Base-by-base conservation (phyloP, 2,888 invertebrate genomes). In the Pheosia gnoma region DNA sequence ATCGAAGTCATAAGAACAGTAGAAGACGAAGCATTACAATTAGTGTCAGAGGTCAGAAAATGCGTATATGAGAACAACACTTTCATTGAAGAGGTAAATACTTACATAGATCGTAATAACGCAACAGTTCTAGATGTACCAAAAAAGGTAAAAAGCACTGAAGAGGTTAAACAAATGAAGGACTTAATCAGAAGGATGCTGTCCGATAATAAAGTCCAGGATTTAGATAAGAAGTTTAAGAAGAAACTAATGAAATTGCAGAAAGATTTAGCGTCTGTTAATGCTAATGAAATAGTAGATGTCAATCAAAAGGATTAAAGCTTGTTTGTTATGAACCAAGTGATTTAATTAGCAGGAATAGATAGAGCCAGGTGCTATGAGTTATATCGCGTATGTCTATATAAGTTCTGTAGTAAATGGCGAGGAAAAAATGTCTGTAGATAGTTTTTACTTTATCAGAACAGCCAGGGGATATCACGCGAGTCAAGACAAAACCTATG, bases 1-100 rank as follows among this genome's bases (percentile, higher is more conserved):
- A 91, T 93, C 8, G 93, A 93, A 83, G 93, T 93, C 0, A 83
- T 92, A 36, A 88, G 81, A 67, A 82, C 85, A 2, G 84, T 89
- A 0, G 90, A 93, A 83, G 90, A 92, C 5, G 90, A 92, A 72
- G 91, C 91, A 0, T 78, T 87, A 6, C 58, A 68, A 49, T 58
- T 93, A 0, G 67, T 91, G 0, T 74, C 78, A 51, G 77, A 81
- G 5, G 77, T 91, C 0, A 84, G 70, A 71, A 66, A 66, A 5
- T 93, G 93, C 62, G 84, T 81, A 0, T 76, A 83, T 7, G 78
- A 71, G 3, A 87, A 87, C 49, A 73, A 67, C 6, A 85, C 76
- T 0, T 65, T 71, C 9, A 59, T 62, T 3, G 66, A 75, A 36
- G 81, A 83, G 43, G 54, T 82, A 0, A 66, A 79, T 7, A 76